Conservation (phyloP, 2,888 invertebrate species). For the Oegoconia quadripuncta region DNA sequence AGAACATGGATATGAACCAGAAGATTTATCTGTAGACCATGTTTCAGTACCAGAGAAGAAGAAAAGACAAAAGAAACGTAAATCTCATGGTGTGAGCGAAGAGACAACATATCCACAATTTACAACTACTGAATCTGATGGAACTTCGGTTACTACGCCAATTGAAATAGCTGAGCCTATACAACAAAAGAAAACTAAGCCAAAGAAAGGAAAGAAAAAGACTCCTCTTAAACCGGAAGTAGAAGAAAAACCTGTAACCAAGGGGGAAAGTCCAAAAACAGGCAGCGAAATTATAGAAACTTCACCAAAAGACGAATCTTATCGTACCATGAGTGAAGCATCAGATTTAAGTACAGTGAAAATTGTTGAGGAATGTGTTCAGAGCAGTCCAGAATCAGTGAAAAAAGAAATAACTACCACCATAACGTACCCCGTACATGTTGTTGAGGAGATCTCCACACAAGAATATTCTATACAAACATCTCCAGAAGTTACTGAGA, state of each 20-base stretch:
- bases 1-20: conserved; percentile 86
- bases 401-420: conserved; percentile 73
- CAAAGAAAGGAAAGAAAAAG: conserved; percentile 75
- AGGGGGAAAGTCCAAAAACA: conserved; percentile 66
- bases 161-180: conserved; percentile 41
- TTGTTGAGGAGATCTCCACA: conserved; percentile 78
- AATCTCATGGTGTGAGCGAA: conserved; percentile 54
- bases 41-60: conserved; percentile 46
- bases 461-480: conserved; percentile 80
- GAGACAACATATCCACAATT: conserved; percentile 61
- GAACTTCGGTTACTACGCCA: conserved; percentile 46
- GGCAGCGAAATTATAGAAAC: conserved; percentile 67
- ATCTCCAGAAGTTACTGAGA: conserved; percentile 71
- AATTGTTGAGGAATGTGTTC: conserved; percentile 82
- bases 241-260: conserved; percentile 31
- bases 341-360: conserved; percentile 81
- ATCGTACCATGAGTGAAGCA: conserved; percentile 77
- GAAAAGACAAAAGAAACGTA: conserved; percentile 75
- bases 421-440: conserved; percentile 77
- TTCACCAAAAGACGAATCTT: conserved; percentile 79
- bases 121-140: conserved; percentile 60
- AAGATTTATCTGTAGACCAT: conserved; percentile 77
- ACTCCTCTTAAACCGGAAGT: conserved; percentile 31
- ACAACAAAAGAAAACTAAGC: conserved; percentile 47
- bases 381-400: conserved; percentile 69